Percentiles rank a stretch among this genome's conserved stretches.
phyloP scores from a whole-genome alignment of 2,888 invertebrate genomes.

The Agrilus cyanescens region DNA sequence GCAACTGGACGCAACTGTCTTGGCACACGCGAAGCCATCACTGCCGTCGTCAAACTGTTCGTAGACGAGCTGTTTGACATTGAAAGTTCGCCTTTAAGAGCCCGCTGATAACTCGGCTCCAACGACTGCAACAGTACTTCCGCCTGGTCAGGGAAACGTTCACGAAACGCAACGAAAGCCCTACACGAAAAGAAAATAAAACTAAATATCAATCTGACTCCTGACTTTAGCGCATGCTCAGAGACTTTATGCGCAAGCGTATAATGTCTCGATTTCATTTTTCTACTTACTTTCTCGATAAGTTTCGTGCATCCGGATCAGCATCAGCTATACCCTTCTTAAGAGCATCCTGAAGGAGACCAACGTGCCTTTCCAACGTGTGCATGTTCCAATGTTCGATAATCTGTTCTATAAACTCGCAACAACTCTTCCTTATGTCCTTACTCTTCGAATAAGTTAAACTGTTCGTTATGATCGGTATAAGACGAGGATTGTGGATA shows the following conservation, averaged over 20 bases:
- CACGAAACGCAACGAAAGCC: conserved; percentile 82
- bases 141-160: conserved; percentile 84
- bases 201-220: not conserved
- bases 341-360: conserved; percentile 69
- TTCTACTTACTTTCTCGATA: conserved; percentile 60
- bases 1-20: conserved; percentile 32
- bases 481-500: conserved; percentile 66
- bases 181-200: conserved; percentile 35
- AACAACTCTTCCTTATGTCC: conserved; percentile 70
- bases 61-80: conserved; percentile 43
- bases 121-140: conserved; percentile 71
- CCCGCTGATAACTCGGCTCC: conserved; percentile 64
- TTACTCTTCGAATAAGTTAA: conserved; percentile 77
- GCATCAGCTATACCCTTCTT: conserved; percentile 85
- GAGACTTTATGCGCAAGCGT: not conserved
- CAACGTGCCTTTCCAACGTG: conserved; percentile 69
- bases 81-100: conserved; percentile 45
- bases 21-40: conserved; percentile 33
- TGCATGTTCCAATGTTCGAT: conserved; percentile 80
- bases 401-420: conserved; percentile 73
- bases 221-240: not conserved
- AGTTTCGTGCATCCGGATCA: conserved; percentile 76
- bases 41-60: conserved; percentile 37
- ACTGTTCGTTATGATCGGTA: conserved; percentile 66
- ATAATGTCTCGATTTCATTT: conserved; percentile 9